phyloP scores from a whole-genome alignment of 2,888 invertebrate genomes.

The Cremastinae sp. region DNA sequence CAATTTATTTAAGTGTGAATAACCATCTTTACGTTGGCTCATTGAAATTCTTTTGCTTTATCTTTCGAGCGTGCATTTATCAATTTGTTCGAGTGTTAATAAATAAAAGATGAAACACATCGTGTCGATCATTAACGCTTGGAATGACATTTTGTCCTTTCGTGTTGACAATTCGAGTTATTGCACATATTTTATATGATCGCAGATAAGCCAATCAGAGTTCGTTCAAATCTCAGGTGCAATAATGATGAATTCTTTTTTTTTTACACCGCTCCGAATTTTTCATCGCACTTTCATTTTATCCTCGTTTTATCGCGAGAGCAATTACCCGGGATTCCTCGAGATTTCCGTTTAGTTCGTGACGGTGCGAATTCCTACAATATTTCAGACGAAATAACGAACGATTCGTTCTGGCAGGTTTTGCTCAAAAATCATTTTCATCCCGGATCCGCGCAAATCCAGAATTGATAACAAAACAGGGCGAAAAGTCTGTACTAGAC shows the following conservation, averaged over 20 bases:
- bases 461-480: conserved; percentile 9
- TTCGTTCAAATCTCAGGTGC: conserved; percentile 31
- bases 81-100: not conserved
- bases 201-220: conserved; percentile 41
- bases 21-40: not conserved
- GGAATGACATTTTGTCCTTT: conserved; percentile 17
- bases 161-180: conserved; percentile 5
- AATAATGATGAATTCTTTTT: not conserved
- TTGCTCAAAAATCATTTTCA: no score
- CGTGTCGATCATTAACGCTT: conserved; percentile 10
- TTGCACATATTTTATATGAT: conserved; percentile 31
- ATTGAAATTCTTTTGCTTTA: not conserved
- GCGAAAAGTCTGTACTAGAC: conserved; percentile 1
- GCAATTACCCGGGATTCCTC: no score
- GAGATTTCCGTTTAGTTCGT: no score
- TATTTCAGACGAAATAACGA: not conserved
- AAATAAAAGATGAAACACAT: not conserved
- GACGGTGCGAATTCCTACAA: no score
- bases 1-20: no score
- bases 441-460: no score
- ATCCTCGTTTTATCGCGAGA: not conserved
- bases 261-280: not conserved
- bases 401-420: no score
- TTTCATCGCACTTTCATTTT: not conserved
- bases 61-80: not conserved